Evolutionary conservation across 2,797 vertebrate genomes (phyloP).

Genomic region (Melanotaenia pygmaea): DNA sequence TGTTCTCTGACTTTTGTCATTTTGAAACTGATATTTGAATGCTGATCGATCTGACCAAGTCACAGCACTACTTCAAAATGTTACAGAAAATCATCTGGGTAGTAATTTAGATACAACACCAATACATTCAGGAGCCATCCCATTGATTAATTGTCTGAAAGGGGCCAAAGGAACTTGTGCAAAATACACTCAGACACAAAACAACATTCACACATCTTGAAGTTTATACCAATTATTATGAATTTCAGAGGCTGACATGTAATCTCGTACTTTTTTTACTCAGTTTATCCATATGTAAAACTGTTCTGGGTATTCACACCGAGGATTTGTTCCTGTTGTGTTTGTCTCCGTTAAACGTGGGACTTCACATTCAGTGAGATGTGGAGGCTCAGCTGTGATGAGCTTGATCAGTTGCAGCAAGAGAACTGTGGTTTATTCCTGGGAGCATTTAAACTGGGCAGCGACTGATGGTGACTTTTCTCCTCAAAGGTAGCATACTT

Average conservation of each 20-base stretch:
- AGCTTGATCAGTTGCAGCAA: conserved; percentile 86
- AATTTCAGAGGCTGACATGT: conserved; percentile 11
- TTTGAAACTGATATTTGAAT: background rate
- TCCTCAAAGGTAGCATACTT: conserved; percentile 81
- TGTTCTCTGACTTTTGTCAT: background rate
- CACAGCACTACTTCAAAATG: background rate
- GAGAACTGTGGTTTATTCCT: conserved; percentile 84
- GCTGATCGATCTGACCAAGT: background rate
- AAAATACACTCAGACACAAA: conserved; percentile 3
- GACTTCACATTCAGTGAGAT: conserved; percentile 12
- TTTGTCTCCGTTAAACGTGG: conserved; percentile 10
- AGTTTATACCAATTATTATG: conserved; percentile 7
- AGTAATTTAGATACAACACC: background rate
- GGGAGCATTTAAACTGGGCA: conserved; percentile 83
- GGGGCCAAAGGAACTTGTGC: background rate
- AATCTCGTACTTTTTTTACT: conserved; percentile 9
- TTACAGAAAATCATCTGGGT: background rate
- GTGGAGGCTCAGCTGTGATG: conserved; percentile 40
- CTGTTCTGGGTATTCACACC: background rate
- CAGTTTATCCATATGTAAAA: conserved; percentile 6
- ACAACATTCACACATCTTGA: background rate
- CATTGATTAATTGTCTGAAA: background rate
- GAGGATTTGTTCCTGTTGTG: conserved; percentile 40
- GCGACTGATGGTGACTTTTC: conserved; percentile 73
- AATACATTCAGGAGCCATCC: background rate